Conservation (phyloP, 2,888 invertebrate genomes). For the Dasypogon diadema region DNA sequence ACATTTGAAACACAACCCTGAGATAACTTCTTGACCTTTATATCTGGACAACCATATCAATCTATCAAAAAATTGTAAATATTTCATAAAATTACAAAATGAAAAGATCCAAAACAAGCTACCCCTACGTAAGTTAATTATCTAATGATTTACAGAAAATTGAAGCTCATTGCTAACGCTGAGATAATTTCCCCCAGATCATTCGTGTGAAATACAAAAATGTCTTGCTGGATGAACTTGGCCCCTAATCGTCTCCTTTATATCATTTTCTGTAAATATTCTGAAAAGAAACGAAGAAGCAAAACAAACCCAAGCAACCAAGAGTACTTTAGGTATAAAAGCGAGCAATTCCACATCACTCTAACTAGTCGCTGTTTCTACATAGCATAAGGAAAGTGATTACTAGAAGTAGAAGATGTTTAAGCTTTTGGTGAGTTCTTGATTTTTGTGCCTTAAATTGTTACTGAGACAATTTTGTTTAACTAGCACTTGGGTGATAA, state of each 20-base stretch:
- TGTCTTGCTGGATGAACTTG: neutral
- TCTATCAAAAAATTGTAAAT: no score
- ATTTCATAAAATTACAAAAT: no score
- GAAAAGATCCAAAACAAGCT: no score
- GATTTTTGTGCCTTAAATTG: neutral
- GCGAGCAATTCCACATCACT: slow-evolving; percentile 9
- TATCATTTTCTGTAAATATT: slow-evolving; percentile 8
- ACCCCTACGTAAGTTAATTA: neutral
- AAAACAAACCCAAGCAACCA: neutral
- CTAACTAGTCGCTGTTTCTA: neutral
- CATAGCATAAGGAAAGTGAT: slow-evolving; percentile 7
- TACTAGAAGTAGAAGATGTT: slow-evolving; percentile 12
- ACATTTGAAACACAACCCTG: no score
- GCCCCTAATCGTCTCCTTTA: neutral
- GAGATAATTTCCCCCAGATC: neutral
- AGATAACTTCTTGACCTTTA: no score
- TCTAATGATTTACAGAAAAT: neutral
- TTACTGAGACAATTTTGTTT: no score
- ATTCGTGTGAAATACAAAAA: neutral
- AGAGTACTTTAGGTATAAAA: slow-evolving; percentile 11
- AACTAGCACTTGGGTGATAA: no score
- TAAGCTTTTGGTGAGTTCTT: slow-evolving; percentile 23
- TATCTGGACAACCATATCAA: no score
- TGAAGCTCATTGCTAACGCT: neutral
- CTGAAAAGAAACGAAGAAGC: neutral